Evolutionary conservation across 2,888 invertebrate genomes (phyloP), one percentile per base, ranked within the genome.

Genomic region (Encarsia formosa): DNA sequence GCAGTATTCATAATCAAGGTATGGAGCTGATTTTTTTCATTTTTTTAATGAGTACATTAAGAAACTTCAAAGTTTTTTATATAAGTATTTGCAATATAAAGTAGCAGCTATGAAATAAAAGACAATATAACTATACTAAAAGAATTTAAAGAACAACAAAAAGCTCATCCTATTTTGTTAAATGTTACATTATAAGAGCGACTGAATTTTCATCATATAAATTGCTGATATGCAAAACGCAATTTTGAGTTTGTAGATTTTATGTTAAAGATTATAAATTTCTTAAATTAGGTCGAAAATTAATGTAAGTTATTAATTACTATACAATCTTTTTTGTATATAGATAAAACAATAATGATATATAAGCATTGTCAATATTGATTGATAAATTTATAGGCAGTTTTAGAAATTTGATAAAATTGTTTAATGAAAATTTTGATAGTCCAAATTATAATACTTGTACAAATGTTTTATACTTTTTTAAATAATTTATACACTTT

Each of bases 321-420:
- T 61, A 63, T 61, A 63, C 57, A 64, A 61, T 56, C 59, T 61
- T 57, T 57, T 58, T 53, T 68, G 69, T 70, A 68, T 45, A 70
- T 68, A 69, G 62, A 52, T 23, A 53, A 61, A 46, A 60, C 60
- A 62, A 57, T 65, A 63, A 64, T n/a, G n/a, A n/a, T n/a, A n/a
- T 65, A 61, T 65, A 64, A 66, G 64, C 59, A 58, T 66, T 67
- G 67, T 69, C 67, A 61, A 65, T 68, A 68, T 64, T 65, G 57
- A 57, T 60, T 59, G 59, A 66, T 61, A 54, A 52, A 61, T 63
- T 65, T 67, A 67, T 63, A 68, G 66, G 65, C 70, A 66, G 8
- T 29, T 13, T 9, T 29, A 13, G 8, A 61, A 61, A 66, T 61
- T 61, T 62, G 53, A 51, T 61, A n/a, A n/a, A n/a, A 51, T 59